phyloP scores from a whole-genome alignment of 2,113 vertebrate genomes.

The Steatornis caripensis region DNA sequence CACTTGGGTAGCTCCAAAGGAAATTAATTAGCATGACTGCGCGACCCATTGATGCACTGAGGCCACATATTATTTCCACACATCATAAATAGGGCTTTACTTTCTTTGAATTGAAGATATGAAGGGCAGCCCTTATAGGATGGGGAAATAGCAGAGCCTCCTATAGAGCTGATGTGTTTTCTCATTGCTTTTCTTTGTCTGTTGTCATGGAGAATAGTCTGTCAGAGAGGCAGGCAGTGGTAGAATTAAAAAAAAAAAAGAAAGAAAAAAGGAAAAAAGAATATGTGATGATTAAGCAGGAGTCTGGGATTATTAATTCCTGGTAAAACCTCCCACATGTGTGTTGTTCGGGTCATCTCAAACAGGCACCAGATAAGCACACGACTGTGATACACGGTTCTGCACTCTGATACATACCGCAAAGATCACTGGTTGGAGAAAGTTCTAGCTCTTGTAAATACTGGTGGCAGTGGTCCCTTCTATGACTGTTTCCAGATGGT shows the following conservation, averaged over 20 bases:
- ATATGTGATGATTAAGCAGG: not conserved
- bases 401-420: not conserved
- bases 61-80: not conserved
- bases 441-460: not conserved
- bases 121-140: not conserved
- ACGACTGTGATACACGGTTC: fast-evolving
- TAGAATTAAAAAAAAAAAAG: not conserved
- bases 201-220: constrained; percentile 55
- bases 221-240: not conserved
- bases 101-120: not conserved
- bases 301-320: not conserved
- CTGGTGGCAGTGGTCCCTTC: not conserved
- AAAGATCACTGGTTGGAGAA: not conserved
- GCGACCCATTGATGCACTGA: not conserved
- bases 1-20: not conserved
- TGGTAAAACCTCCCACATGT: not conserved
- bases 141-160: not conserved
- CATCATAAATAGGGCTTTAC: not conserved
- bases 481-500: not conserved
- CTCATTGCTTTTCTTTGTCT: constrained; percentile 24
- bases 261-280: not conserved
- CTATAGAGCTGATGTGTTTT: not conserved
- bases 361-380: not conserved
- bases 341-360: not conserved
- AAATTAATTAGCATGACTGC: not conserved